Conservation (phyloP, 2,797 vertebrate genomes). For the Euthynnus affinis region DNA sequence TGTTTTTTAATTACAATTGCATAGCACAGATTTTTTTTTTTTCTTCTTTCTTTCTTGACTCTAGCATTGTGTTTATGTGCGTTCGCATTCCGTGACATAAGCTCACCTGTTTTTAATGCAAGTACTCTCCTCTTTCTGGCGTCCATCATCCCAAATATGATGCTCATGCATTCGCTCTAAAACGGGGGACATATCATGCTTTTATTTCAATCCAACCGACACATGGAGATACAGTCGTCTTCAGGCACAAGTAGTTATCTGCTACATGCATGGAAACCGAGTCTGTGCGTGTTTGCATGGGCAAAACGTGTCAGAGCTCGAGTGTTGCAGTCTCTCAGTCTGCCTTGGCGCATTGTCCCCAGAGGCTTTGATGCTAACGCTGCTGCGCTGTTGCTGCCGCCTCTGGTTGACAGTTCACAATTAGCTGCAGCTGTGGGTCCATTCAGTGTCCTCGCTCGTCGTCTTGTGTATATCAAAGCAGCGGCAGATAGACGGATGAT, state of each 20-base stretch:
- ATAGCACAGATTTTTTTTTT: neutral
- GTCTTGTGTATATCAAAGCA: constrained; percentile 25
- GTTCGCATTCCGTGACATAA: neutral
- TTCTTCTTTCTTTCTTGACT: neutral
- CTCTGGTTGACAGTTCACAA: constrained; percentile 30
- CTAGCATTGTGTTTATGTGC: neutral
- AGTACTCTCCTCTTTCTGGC: constrained; percentile 15
- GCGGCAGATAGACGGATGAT: neutral
- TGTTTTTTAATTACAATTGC: neutral
- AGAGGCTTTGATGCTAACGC: constrained; percentile 49
- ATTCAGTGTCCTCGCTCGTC: constrained; percentile 28
- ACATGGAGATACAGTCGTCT: neutral
- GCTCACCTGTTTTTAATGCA: constrained; percentile 47
- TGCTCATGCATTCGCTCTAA: constrained; percentile 12
- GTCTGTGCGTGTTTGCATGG: constrained; percentile 7
- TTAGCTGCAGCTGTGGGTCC: constrained; percentile 44
- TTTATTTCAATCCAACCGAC: neutral
- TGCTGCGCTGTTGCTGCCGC: constrained; percentile 25
- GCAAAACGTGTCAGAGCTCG: constrained; percentile 37
- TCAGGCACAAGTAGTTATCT: neutral
- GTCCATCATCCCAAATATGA: constrained; percentile 11
- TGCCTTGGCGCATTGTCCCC: constrained; percentile 65
- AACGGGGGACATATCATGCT: neutral
- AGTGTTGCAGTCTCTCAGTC: constrained; percentile 56
- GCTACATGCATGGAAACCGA: neutral